A percentile compares a stretch with the other conserved stretches of the same genome.
These are phyloP conservation scores for Endomychus coccineus DNA, from an alignment of 2,888 invertebrate species.

Conservation along the genomic window DNA sequence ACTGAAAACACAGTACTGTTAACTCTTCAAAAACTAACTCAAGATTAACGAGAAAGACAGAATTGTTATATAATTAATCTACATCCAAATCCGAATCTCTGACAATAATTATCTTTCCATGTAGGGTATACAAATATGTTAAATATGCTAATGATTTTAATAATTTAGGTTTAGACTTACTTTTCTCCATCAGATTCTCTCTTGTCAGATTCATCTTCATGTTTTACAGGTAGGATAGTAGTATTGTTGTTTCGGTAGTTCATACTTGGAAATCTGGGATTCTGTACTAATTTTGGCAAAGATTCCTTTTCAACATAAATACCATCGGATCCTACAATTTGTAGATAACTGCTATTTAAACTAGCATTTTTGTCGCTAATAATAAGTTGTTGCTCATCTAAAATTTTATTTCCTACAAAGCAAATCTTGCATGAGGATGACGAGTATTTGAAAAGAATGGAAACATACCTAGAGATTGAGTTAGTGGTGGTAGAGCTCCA, in stretches of 20 bases:
- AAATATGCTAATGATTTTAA: not conserved
- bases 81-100: too few species aligned
- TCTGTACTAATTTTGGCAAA: conserved; percentile 18
- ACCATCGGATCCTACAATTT: conserved; percentile 38
- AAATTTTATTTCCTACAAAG: conserved; percentile 12
- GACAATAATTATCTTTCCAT: too few species aligned
- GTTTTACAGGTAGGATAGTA: not conserved
- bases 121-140: too few species aligned
- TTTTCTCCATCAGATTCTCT: conserved; percentile 14
- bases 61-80: too few species aligned
- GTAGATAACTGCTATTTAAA: conserved; percentile 33
- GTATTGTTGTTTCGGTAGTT: not conserved
- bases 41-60: too few species aligned
- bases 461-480: not conserved
- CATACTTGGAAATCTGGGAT: not conserved
- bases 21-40: too few species aligned
- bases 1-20: too few species aligned
- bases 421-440: conserved; percentile 22
- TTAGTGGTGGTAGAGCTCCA: conserved; percentile 7
- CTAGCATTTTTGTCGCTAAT: conserved; percentile 30
- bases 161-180: conserved; percentile 11
- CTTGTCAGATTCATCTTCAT: conserved; percentile 14
- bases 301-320: conserved; percentile 34
- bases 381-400: conserved; percentile 36
- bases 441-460: conserved; percentile 24